Evolutionary conservation across 92 coral and sea anemone genomes (phyloP).

Genomic region (Zoanthus gigantus): DNA sequence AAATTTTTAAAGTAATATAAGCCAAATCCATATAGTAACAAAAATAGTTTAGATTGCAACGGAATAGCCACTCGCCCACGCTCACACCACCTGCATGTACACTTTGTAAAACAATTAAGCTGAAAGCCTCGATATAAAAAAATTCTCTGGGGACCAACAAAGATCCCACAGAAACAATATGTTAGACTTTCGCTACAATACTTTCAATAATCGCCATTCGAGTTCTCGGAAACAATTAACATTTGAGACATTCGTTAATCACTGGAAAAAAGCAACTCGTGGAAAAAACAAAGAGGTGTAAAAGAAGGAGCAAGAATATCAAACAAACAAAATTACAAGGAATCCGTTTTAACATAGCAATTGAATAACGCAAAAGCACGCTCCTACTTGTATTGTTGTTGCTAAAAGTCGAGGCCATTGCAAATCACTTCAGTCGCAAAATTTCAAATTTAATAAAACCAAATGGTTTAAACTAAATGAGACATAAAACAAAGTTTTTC

Average conservation of each 20-base stretch:
- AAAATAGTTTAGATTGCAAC: too few species aligned
- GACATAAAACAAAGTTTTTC: neutral
- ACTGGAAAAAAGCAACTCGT: conserved; percentile 21
- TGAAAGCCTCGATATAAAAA: neutral
- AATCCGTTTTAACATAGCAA: neutral
- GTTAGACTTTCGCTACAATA: neutral
- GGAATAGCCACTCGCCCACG: neutral
- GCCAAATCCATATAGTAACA: too few species aligned
- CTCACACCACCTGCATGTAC: conserved; percentile 30
- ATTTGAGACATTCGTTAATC: neutral
- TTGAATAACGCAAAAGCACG: neutral
- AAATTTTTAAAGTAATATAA: too few species aligned
- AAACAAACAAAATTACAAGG: neutral
- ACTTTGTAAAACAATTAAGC: conserved; percentile 39
- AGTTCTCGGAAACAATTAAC: conserved; percentile 3
- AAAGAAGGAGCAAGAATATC: neutral
- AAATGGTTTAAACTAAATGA: neutral
- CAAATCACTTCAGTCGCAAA: neutral
- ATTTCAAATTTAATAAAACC: neutral
- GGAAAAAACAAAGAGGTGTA: conserved; percentile 1
- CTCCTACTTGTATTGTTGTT: neutral
- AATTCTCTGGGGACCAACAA: conserved; percentile 31
- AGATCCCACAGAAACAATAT: conserved; percentile 14
- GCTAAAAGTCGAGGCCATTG: neutral
- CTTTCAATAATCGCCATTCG: neutral